Base-by-base conservation (phyloP, 2,888 invertebrate species). In the Lasioglossum oenotherae region DNA sequence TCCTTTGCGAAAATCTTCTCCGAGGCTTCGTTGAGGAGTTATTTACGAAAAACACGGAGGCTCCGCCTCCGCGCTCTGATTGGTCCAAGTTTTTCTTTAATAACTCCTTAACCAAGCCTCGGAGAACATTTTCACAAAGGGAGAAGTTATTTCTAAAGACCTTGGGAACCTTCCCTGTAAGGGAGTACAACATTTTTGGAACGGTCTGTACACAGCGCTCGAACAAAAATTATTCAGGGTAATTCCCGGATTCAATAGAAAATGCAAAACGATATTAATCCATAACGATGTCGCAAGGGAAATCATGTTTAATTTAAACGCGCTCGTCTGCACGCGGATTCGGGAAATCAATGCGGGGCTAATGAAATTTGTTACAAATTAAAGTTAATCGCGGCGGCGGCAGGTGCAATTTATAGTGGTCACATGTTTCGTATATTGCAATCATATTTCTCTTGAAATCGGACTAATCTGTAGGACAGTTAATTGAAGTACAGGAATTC, bases 391-490 rank as follows among this genome's bases (percentile, higher is more conserved):
- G 49, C 53, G 41, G 69, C 49, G 53, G 74, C 49, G 74, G 44
- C 74, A 57, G 79, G 35, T 79, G 79, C n/a, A 74, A 74, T 79
- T 82, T 82, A 79, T 74, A 53, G 82, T 69, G 60, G 69, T 44
- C 44, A 35, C 31, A 23, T 10, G 67, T 38, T 35, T 38, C 57
- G n/a, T n/a, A 46, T 60, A 41, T 44, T 19, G 6, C 35, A 77
- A 71, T 27, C 57, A 46, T 72, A 71, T 35, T 53, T 71, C 35
- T 23, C 35, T 35, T 60, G 46, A 14, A 38, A 46, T 38, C 35
- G 1, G 19, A 8, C 23, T 27, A 60, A 60, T 67, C 35, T 67
- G 6, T 35, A 19, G 8, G 8, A 35, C 8, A 8, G 8, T 35
- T 35, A 19, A 67, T 6, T 19, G 67, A 35, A 35, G 31, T 35